A percentile compares a stretch with the other conserved stretches of the same genome.
Conservation (phyloP, 2,888 invertebrate genomes). For the Agrenia bidenticulata region DNA sequence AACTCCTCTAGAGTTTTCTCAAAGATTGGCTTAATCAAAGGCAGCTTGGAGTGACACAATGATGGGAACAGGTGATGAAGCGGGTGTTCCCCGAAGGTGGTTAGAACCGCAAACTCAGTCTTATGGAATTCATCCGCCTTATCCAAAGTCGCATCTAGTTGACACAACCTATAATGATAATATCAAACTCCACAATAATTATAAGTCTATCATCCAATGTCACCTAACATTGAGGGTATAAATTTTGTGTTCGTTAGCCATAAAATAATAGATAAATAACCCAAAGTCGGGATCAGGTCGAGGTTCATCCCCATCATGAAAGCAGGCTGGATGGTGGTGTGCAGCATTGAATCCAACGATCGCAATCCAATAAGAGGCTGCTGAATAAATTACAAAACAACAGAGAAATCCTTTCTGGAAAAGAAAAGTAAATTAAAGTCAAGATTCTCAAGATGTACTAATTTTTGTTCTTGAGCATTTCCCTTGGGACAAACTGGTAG, state of each 20-base stretch:
- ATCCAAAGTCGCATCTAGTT: conserved; percentile 43
- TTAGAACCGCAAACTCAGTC: conserved; percentile 58
- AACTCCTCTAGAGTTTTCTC: conserved; percentile 60
- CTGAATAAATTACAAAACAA: conserved; percentile 43
- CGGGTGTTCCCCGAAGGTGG: conserved; percentile 74
- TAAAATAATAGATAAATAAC: conserved; percentile 21
- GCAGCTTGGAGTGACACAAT: conserved; percentile 57
- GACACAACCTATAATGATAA: conserved; percentile 33
- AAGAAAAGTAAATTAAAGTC: not conserved
- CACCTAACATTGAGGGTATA: not conserved
- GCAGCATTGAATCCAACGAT: conserved; percentile 71
- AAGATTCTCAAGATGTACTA: not conserved
- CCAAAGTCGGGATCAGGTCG: conserved; percentile 54
- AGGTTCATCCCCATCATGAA: conserved; percentile 54
- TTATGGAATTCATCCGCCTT: conserved; percentile 39
- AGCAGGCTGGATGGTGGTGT: conserved; percentile 73
- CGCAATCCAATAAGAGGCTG: conserved; percentile 56
- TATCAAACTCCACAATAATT: not conserved
- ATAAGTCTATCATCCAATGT: not conserved
- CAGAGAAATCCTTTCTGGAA: conserved; percentile 33
- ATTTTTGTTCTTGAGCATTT: not conserved
- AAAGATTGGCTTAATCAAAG: conserved; percentile 46
- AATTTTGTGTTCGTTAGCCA: no score
- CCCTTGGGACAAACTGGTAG: not conserved
- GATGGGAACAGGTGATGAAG: conserved; percentile 81